Percentiles rank a stretch among this genome's conserved stretches.
Conservation (phyloP, 2,797 vertebrate species). For the Argentina silus region DNA sequence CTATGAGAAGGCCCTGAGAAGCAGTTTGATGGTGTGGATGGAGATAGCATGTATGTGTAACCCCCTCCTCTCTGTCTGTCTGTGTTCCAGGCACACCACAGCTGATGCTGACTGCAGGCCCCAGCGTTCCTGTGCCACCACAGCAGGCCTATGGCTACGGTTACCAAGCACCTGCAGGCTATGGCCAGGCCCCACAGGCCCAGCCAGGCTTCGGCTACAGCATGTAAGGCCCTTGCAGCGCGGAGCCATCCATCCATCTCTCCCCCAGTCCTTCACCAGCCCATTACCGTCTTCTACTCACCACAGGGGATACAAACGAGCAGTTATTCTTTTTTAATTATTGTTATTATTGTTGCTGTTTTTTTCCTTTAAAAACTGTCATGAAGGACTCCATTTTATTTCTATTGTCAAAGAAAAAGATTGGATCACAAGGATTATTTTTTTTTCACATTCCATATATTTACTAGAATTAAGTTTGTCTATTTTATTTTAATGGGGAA, state of each 20-base stretch:
- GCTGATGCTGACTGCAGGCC: slow-evolving; percentile 97
- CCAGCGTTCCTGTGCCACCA: slow-evolving; percentile 92
- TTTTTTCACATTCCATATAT: slow-evolving; percentile 92
- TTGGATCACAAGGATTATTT: slow-evolving; percentile 83
- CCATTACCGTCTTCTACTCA: slow-evolving; percentile 81
- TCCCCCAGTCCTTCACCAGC: slow-evolving; percentile 88
- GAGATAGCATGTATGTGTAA: not conserved
- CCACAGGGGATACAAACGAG: slow-evolving; percentile 78
- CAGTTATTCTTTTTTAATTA: slow-evolving; percentile 63
- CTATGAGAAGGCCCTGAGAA: not conserved
- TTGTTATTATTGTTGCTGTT: slow-evolving; percentile 44
- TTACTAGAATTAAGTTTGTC: slow-evolving; percentile 76
- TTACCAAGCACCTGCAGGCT: slow-evolving; percentile 89
- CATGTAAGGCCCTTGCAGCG: slow-evolving; percentile 82
- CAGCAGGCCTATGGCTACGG: slow-evolving; percentile 94
- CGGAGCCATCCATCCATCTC: slow-evolving; percentile 81
- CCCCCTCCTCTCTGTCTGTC: not conserved
- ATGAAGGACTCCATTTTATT: slow-evolving; percentile 95
- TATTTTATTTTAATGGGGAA: slow-evolving; percentile 87
- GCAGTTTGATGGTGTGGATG: not conserved
- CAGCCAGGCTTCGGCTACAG: slow-evolving; percentile 94
- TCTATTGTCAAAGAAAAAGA: slow-evolving; percentile 82
- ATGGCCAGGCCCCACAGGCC: slow-evolving; percentile 77
- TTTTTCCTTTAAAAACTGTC: slow-evolving; percentile 76
- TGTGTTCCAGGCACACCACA: slow-evolving; percentile 89